A percentile compares a stretch with the other conserved stretches of the same genome.
phyloP scores from a whole-genome alignment of 2,888 invertebrate species.

The Leptodirus hochenwartii region DNA sequence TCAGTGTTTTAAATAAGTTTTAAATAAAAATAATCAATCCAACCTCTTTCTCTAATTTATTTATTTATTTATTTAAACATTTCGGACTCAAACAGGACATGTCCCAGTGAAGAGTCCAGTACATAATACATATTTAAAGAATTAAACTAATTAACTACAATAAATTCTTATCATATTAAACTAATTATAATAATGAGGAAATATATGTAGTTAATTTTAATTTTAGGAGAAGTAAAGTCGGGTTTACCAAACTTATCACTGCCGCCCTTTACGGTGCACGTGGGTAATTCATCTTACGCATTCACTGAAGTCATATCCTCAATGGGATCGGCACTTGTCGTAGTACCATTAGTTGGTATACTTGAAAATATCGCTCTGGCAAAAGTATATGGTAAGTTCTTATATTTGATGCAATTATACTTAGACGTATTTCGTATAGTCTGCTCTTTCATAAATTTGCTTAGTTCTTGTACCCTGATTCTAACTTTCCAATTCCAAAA shows the following conservation, averaged over 20 bases:
- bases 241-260: conserved; percentile 44
- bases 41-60: no score
- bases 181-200: no score
- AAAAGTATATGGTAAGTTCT: conserved; percentile 38
- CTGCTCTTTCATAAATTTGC: no score
- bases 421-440: neutral
- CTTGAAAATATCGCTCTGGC: conserved; percentile 54
- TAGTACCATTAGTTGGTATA: conserved; percentile 47
- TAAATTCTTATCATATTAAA: no score
- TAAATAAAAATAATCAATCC: no score
- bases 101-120: no score
- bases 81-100: no score
- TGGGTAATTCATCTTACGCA: conserved; percentile 33
- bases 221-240: conserved; percentile 52
- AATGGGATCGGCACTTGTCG: conserved; percentile 43
- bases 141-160: no score
- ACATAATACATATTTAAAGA: no score
- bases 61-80: no score
- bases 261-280: conserved; percentile 47
- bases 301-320: conserved; percentile 38
- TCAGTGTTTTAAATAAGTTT: no score
- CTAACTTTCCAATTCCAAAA: neutral
- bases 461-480: neutral
- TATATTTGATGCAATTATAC: conserved; percentile 3
- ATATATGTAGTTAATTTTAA: no score